Percentiles rank a stretch among this genome's conserved stretches.
Evolutionary conservation across 2,797 vertebrate genomes (phyloP).

Genomic region (Tapirus indicus): DNA sequence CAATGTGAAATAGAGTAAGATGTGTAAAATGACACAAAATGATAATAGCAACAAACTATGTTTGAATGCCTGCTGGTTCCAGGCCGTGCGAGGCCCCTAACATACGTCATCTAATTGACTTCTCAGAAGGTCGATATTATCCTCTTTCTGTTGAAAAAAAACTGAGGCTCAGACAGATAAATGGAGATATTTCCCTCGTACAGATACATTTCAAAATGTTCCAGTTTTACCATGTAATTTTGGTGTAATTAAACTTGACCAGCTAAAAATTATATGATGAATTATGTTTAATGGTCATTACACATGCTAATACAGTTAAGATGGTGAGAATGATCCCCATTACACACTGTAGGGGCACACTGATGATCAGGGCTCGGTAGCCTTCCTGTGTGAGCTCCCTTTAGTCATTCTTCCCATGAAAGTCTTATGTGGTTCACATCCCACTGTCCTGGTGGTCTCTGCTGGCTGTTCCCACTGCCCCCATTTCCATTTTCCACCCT

Average conservation of each 20-base stretch:
- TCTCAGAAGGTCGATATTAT: neutral
- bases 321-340: neutral
- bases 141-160: slow-evolving; percentile 14
- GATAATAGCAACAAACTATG: neutral
- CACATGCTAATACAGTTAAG: neutral
- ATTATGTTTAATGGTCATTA: neutral
- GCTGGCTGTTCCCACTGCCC: neutral
- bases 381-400: neutral
- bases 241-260: neutral
- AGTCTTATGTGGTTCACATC: neutral
- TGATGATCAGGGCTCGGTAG: too few species aligned
- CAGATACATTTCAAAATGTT: neutral
- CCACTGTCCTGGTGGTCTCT: neutral
- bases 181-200: neutral
- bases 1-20: neutral
- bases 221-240: neutral
- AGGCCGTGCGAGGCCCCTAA: neutral
- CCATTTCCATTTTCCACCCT: neutral
- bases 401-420: neutral
- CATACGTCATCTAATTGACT: neutral
- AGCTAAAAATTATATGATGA: neutral
- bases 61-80: neutral
- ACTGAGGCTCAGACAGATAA: neutral
- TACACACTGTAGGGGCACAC: accelerated
- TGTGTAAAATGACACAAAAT: neutral